Evolutionary conservation across 1,140 invertebrate genomes (phyloP), one percentile per base, ranked within the genome.

Genomic region (Camponotus vicinus): DNA sequence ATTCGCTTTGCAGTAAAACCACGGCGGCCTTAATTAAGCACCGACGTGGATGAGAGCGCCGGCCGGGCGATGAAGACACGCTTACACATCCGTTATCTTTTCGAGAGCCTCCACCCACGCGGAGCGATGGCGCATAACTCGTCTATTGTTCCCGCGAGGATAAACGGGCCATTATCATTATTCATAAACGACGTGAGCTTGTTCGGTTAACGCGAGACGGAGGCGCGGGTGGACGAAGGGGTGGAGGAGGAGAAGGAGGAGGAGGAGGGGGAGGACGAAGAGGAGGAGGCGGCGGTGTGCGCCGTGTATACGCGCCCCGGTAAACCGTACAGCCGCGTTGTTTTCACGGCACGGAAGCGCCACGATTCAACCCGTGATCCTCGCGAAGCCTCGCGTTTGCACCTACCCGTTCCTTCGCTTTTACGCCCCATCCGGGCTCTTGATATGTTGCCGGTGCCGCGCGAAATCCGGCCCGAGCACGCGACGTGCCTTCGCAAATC

Each of bases 101-200:
- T 90, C 89, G 78, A 88, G 83, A 37, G 71, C 37, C 80, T 77
- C 73, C 86, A 63, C 88, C 84, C 86, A 73, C 77, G 80, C 79
- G 67, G 37, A 75, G 75, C 82, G 70, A 69, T 57, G 70, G 75
- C 55, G 89, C 61, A 90, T 87, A 90, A 88, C 89, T 90, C 86
- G 89, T 57, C 89, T 90, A 90, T 90, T 90, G 89, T 90, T 90
- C 89, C 76, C 76, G 67, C 80, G 77, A 84, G 86, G 86, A 84
- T 90, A 90, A 90, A 90, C 89, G 83, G 66, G 78, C 71, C 88
- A 90, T 90, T 90, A 90, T 90, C 89, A 87, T 90, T 90, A 90
- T 90, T 90, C 89, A 90, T 90, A 90, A 90, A 90, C 89, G 89
- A 88, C 89, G 89, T 78, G 88, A 79, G 88, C 75, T 84, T 89